A percentile compares a stretch with the other conserved stretches of the same genome.
Evolutionary conservation across 2,888 invertebrate genomes (phyloP).

Genomic region (Nemotelus pantherinus): DNA sequence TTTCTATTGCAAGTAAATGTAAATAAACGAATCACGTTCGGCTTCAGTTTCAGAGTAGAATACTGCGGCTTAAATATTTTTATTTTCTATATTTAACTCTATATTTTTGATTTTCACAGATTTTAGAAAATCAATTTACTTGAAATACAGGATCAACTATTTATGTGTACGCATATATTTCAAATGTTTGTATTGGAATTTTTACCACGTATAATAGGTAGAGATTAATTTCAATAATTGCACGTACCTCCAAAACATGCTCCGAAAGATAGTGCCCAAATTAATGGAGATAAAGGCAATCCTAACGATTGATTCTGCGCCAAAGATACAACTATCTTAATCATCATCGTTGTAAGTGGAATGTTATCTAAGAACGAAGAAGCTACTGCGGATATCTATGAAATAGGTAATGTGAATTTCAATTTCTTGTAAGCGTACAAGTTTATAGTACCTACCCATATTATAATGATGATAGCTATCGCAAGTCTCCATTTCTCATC

Average conservation of each 20-base stretch:
- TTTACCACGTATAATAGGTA: no score
- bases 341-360: conserved; percentile 92
- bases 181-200: no score
- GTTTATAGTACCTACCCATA: conserved; percentile 72
- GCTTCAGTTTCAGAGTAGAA: no score
- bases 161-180: no score
- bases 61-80: no score
- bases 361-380: conserved; percentile 93
- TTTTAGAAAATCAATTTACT: no score
- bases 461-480: conserved; percentile 79
- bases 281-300: conserved; percentile 80
- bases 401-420: not conserved
- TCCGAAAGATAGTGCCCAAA: conserved; percentile 88
- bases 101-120: no score
- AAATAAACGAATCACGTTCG: no score
- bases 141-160: no score
- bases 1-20: no score
- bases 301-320: conserved; percentile 74
- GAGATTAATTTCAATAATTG: no score
- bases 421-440: not conserved
- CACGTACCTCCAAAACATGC: conserved; percentile 82
- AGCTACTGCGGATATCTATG: conserved; percentile 83
- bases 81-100: no score
- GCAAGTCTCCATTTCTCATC: conserved; percentile 72
- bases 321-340: conserved; percentile 77